Evolutionary conservation across 2,113 vertebrate species (phyloP).

Genomic region (Rhegmatorhina hoffmannsi): DNA sequence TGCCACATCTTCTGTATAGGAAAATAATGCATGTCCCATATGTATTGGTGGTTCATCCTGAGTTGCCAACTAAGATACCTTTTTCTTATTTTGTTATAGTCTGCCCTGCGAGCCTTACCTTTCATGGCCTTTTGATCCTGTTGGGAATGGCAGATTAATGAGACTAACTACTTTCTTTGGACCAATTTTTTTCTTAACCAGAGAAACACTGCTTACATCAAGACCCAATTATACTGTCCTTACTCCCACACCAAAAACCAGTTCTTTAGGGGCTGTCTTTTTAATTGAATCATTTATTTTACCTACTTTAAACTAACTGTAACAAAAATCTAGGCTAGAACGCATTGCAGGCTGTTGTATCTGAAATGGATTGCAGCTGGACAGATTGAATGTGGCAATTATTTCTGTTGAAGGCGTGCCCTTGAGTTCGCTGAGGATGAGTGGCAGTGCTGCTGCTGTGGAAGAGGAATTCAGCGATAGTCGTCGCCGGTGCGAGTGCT

Average conservation of each 20-base stretch:
- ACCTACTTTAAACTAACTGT: constrained; percentile 35
- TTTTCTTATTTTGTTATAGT: neutral
- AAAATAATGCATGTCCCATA: neutral
- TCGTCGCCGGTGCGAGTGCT: neutral
- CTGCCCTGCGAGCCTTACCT: neutral
- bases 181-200: neutral
- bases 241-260: neutral
- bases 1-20: neutral
- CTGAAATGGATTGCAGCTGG: constrained; percentile 28
- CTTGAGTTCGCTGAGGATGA: constrained; percentile 11
- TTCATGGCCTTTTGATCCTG: neutral
- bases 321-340: constrained; percentile 16
- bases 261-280: neutral
- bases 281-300: constrained; percentile 51
- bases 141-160: neutral
- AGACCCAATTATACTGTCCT: neutral
- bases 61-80: neutral
- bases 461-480: constrained; percentile 6
- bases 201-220: constrained; percentile 3
- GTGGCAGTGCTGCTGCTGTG: neutral
- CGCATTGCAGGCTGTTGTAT: neutral
- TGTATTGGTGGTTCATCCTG: neutral
- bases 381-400: neutral
- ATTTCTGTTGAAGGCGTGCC: constrained; percentile 11
- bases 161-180: neutral